These are phyloP conservation scores for Piprites chloris DNA, from an alignment of 2,113 vertebrate genomes.

Conservation along the genomic window DNA sequence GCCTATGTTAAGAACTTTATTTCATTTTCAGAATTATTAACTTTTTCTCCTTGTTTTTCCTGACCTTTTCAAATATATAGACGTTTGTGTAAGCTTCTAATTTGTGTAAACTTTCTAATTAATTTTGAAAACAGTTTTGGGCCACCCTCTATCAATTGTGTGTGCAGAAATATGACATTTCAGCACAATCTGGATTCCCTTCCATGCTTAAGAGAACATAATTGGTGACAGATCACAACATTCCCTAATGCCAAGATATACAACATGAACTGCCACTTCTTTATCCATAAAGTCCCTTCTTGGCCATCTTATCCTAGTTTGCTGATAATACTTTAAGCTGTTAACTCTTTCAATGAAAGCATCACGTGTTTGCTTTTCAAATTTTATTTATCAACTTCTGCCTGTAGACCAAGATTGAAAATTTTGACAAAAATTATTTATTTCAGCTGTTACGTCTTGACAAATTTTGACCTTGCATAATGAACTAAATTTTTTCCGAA, in stretches of 20 bases:
- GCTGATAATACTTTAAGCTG: background rate
- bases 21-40: background rate
- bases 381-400: background rate
- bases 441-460: background rate
- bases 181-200: background rate
- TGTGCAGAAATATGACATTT: background rate
- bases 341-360: background rate
- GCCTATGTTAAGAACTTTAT: background rate
- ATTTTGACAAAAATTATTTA: background rate
- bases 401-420: background rate
- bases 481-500: fast-evolving
- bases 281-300: background rate
- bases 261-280: background rate
- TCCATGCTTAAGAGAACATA: background rate
- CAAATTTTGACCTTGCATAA: background rate
- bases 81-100: background rate
- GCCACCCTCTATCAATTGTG: fast-evolving
- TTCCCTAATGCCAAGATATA: background rate
- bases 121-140: background rate
- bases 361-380: background rate
- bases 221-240: background rate
- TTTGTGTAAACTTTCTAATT: background rate
- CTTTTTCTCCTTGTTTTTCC: background rate
- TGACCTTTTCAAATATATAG: background rate
- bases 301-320: background rate